Evolutionary conservation across 2,888 invertebrate genomes (phyloP), one percentile per base, ranked within the genome.

Genomic region (Oscheius onirici): DNA sequence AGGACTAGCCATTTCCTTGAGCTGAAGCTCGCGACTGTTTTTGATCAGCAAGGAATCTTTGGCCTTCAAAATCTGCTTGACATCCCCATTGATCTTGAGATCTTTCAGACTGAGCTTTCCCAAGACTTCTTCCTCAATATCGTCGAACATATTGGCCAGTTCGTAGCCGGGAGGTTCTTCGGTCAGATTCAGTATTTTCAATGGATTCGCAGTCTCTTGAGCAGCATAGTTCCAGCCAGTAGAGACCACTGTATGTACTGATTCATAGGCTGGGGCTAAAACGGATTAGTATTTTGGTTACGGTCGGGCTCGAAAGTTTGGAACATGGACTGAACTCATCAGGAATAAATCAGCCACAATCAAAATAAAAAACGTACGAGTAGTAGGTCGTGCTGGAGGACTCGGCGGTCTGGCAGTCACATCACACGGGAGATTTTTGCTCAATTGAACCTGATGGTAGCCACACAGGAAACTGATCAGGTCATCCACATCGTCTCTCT

Each of bases 401-500:
- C 70, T 65, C 6, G 80, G 77, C 8, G 78, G 74, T 1, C 73
- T 60, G 13, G 73, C 69, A 46, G 74, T 73, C 57, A 77, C 70
- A n/a, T 76, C 75, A 22, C 68, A 72, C 10, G 75, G 63, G 8
- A 81, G 66, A 8, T 74, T 69, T 40, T 67, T 61, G 11, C 75
- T 72, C 52, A 67, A 70, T 20, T 65, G 70, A 3, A 80, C 72
- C 70, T 74, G 70, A 46, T 78, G 77, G 67, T 83, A 84, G 0
- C 84, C 84, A 22, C 66, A 52, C 10, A 89, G 86, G 80, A 88
- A 87, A 26, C 86, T 83, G 22, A 88, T 84, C 74, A 89, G 86
- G 74, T 89, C 89, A 69, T 87, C 86, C 3, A 88, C 83, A 71
- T 89, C 89, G 58, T 88, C 88, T 51, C 86, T 88, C 63, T 85